Base-by-base conservation (phyloP, 2,113 vertebrate species). In the Cromileptes altivelis region DNA sequence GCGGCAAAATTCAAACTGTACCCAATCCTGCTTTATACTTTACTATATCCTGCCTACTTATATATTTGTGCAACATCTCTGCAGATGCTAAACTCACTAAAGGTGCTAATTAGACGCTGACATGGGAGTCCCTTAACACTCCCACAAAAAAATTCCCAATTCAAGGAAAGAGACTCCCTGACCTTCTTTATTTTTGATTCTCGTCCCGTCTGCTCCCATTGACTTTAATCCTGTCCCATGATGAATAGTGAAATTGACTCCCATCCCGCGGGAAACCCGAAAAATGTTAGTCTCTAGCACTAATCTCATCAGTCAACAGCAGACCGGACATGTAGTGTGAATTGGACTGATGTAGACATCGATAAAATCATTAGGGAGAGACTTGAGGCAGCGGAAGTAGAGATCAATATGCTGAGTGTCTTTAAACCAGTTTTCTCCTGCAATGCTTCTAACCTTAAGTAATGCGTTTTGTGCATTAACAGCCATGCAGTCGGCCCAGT, bases 401-500 rank as follows among this genome's bases (percentile, higher is more conserved):
- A 55, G 49, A 67, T 85, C 13, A 27, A 76, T 81, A 40, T 61
- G 57, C 47, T 45, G 11, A 72, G 68, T 78, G 61, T 79, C 57
- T 71, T 70, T 33, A 21, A 42, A 76, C 19, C 33, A 14, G 37
- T 70, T 68, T 70, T 55, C 27, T 55, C 23, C 55, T 25, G 15
- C 1, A 3, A 18, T 13, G 30, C n/a, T 27, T 60, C 65, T 81
- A 64, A 84, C 45, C 19, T 58, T 33, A 62, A 9, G 27, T 64
- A 42, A 88, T 87, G 52, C 4, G 1, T 78, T 67, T 90, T 70
- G 30, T 81, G 57, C 81, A 71, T 81, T 62, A 63, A 71, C 93
- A 99, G 98, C 97, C 88, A 96, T 97, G 82, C 97, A 98, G 87
- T 99, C 98, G 67, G 96, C 97, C 81, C 98, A 99, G 27, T 99